Evolutionary conservation across 2,797 vertebrate species (phyloP).

Genomic region (Sphaeramia orbicularis): DNA sequence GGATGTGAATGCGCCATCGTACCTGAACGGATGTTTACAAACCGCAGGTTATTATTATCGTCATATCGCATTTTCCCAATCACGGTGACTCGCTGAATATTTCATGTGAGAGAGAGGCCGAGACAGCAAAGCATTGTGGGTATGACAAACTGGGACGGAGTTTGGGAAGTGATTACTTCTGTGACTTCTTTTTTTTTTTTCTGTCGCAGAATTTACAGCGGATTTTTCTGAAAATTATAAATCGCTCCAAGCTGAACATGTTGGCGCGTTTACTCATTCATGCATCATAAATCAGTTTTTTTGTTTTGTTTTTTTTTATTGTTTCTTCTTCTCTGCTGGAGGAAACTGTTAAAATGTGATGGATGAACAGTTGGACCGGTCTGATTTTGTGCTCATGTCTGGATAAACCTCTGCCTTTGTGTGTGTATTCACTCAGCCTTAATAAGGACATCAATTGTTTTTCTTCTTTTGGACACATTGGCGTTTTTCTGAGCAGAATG

Average conservation of each 20-base stretch:
- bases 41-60: slow-evolving; percentile 75
- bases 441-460: too few species aligned
- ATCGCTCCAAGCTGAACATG: slow-evolving; percentile 37
- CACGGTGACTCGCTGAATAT: slow-evolving; percentile 61
- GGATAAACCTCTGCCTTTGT: too few species aligned
- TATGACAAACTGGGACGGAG: slow-evolving; percentile 13
- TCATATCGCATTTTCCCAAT: slow-evolving; percentile 59
- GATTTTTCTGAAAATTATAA: slow-evolving; percentile 51
- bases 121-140: slow-evolving; percentile 50
- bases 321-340: too few species aligned
- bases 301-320: too few species aligned
- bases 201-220: slow-evolving; percentile 36
- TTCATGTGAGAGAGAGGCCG: slow-evolving; percentile 49
- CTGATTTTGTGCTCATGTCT: too few species aligned
- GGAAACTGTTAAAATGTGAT: too few species aligned
- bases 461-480: too few species aligned
- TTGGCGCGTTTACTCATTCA: slow-evolving; percentile 3
- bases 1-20: slow-evolving; percentile 36
- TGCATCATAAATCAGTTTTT: too few species aligned
- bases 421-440: too few species aligned
- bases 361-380: too few species aligned
- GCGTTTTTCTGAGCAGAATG: too few species aligned
- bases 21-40: slow-evolving; percentile 78
- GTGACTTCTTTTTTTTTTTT: slow-evolving; percentile 15
- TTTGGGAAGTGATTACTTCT: slow-evolving; percentile 43